A percentile compares a stretch with the other conserved stretches of the same genome.
phyloP scores from a whole-genome alignment of 2,888 invertebrate species.

The Ariolimax columbianus region DNA sequence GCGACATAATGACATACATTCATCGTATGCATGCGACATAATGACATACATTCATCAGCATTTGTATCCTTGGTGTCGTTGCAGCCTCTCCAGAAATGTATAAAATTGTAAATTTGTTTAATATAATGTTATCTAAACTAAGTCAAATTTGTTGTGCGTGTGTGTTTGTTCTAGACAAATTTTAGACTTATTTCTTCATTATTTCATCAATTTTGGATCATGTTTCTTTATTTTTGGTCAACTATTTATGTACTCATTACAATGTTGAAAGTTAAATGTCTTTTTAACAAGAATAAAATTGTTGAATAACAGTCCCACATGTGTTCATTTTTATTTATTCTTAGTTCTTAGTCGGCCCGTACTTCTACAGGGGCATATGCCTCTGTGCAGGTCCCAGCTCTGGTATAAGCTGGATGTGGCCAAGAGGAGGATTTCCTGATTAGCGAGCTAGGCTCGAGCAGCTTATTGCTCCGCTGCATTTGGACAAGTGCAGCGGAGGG shows the following conservation, averaged over 20 bases:
- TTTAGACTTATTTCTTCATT: constrained; percentile 6
- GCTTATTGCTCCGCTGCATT: too few species aligned
- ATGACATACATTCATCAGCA: too few species aligned
- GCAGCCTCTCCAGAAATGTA: constrained; percentile 10
- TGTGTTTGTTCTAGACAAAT: background rate
- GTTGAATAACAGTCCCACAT: background rate
- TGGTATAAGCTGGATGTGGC: too few species aligned
- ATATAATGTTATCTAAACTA: constrained; percentile 3
- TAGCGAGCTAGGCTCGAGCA: too few species aligned
- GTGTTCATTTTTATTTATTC: background rate
- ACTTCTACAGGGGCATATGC: too few species aligned
- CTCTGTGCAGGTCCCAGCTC: too few species aligned
- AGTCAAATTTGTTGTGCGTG: background rate
- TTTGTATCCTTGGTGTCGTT: too few species aligned
- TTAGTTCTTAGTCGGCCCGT: too few species aligned
- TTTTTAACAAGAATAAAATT: constrained; percentile 5
- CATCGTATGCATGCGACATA: too few species aligned
- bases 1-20: too few species aligned
- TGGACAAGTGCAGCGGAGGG: too few species aligned
- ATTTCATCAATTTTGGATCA: background rate
- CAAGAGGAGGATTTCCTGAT: too few species aligned
- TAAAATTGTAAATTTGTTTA: constrained; percentile 17
- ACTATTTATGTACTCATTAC: constrained; percentile 23
- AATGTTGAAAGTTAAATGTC: constrained; percentile 25
- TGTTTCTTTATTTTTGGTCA: background rate